phyloP scores from a whole-genome alignment of 1,140 invertebrate genomes.

The Eubasilissa regina region DNA sequence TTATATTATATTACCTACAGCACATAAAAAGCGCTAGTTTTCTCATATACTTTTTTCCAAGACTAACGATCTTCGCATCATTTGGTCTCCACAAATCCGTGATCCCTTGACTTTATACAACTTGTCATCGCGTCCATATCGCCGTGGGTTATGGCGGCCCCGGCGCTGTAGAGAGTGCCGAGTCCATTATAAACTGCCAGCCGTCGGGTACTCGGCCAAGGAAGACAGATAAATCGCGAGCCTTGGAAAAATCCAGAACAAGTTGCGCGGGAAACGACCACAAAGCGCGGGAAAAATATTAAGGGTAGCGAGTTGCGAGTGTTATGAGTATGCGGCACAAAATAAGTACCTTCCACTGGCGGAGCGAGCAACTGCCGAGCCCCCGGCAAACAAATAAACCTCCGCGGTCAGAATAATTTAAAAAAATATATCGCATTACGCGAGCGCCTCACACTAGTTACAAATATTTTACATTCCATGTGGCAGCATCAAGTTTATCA shows the following conservation, averaged over 20 bases:
- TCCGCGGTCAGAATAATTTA: too few species aligned
- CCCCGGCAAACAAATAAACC: too few species aligned
- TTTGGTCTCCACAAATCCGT: slow-evolving; percentile 4
- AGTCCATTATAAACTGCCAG: slow-evolving; percentile 19
- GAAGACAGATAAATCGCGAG: slow-evolving; percentile 33
- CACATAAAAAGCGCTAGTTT: background rate
- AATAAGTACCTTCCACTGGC: background rate
- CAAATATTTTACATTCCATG: too few species aligned
- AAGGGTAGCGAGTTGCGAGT: background rate
- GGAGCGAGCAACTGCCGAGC: background rate
- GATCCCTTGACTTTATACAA: slow-evolving; percentile 11
- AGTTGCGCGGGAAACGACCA: slow-evolving; percentile 22
- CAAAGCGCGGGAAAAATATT: slow-evolving; percentile 3
- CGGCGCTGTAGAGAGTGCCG: background rate
- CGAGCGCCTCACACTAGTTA: too few species aligned
- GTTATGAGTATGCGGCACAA: background rate
- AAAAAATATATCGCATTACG: too few species aligned
- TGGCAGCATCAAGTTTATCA: too few species aligned
- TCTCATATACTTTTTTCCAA: background rate
- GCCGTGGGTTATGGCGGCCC: slow-evolving; percentile 1
- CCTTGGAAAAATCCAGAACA: slow-evolving; percentile 30
- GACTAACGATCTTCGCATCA: slow-evolving; percentile 22
- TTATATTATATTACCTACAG: slow-evolving; percentile 11
- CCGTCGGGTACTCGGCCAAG: background rate
- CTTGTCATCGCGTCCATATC: slow-evolving; percentile 21